phyloP scores from a whole-genome alignment of 2,113 vertebrate species.

The Labrus mixtus region DNA sequence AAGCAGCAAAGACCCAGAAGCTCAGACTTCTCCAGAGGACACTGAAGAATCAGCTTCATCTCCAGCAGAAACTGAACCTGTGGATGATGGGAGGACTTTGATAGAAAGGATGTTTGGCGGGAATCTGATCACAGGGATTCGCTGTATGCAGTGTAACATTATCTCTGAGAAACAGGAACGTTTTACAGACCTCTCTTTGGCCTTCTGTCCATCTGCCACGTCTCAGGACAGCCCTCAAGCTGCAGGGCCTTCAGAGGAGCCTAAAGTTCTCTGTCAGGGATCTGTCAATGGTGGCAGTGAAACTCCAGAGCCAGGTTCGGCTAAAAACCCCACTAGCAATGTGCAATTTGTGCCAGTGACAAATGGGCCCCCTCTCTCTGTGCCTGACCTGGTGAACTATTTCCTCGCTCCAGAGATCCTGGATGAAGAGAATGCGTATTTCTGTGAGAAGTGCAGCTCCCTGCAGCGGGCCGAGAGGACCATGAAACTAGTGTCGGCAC shows the following conservation, averaged over 20 bases:
- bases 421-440: slow-evolving; percentile 96
- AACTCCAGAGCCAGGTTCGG: slow-evolving; percentile 50
- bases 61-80: slow-evolving; percentile 32
- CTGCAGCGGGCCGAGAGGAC: slow-evolving; percentile 96
- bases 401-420: slow-evolving; percentile 97
- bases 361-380: slow-evolving; percentile 85
- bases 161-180: slow-evolving; percentile 96
- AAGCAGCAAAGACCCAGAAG: slow-evolving; percentile 61
- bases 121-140: slow-evolving; percentile 90
- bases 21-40: slow-evolving; percentile 67
- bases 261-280: slow-evolving; percentile 74
- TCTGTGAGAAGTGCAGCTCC: slow-evolving; percentile 94
- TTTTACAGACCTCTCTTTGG: slow-evolving; percentile 95
- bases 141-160: slow-evolving; percentile 92
- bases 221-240: slow-evolving; percentile 58
- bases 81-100: slow-evolving; percentile 83
- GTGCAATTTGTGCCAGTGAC: slow-evolving; percentile 59
- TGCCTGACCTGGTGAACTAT: slow-evolving; percentile 95
- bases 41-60: slow-evolving; percentile 34
- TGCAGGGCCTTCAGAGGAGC: slow-evolving; percentile 59
- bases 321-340: slow-evolving; percentile 38
- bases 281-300: slow-evolving; percentile 84
- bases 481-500: slow-evolving; percentile 92
- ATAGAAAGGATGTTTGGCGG: slow-evolving; percentile 96
- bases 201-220: slow-evolving; percentile 89